These are phyloP conservation scores for Stigmatopora nigra DNA, from an alignment of 2,113 vertebrate species.

Conservation along the genomic window DNA sequence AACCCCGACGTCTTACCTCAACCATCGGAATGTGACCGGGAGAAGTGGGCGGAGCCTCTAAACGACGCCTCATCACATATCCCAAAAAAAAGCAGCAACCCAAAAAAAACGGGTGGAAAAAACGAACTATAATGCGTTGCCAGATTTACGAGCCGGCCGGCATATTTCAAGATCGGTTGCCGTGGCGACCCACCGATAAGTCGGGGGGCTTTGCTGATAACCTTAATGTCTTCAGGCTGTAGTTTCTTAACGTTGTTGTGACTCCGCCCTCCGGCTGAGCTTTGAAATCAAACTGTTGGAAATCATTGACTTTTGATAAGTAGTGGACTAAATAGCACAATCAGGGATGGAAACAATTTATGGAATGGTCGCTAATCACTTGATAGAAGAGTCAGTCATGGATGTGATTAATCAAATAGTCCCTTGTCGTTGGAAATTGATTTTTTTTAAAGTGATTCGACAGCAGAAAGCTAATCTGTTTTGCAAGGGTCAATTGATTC, in stretches of 20 bases:
- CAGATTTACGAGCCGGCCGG: neutral
- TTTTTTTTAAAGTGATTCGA: no score
- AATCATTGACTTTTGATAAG: neutral
- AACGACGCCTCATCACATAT: neutral
- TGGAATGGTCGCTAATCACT: neutral
- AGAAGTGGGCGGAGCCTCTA: neutral
- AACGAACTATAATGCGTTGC: neutral
- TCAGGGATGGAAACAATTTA: neutral
- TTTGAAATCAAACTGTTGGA: neutral
- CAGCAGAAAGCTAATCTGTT: no score
- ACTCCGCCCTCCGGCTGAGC: neutral
- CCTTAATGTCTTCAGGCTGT: slow-evolving; percentile 3
- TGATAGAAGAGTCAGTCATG: neutral
- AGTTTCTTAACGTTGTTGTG: neutral
- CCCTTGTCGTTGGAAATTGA: no score
- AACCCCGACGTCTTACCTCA: neutral
- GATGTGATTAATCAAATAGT: no score
- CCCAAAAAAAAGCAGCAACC: neutral
- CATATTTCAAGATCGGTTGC: neutral
- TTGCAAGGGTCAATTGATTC: no score
- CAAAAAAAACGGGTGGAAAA: neutral
- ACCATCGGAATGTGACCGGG: neutral
- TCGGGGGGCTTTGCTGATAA: slow-evolving; percentile 3
- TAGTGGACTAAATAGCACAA: neutral
- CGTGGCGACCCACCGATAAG: neutral